These are phyloP conservation scores for Drosophila truncata DNA, from an alignment of 1,140 invertebrate genomes.

Conservation along the genomic window DNA sequence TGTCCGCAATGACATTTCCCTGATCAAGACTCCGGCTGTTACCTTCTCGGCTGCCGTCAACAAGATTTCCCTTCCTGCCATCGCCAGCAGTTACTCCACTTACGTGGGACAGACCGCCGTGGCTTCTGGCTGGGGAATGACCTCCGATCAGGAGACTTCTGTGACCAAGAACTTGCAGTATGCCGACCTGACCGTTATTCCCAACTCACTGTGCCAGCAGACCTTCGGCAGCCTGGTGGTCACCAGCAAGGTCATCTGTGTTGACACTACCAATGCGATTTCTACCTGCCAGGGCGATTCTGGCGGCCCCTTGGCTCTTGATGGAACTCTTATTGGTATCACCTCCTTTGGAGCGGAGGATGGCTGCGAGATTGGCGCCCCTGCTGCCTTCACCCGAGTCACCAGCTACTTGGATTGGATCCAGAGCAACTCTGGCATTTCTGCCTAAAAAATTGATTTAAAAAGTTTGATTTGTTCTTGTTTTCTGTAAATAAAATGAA, in stretches of 20 bases:
- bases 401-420: slow-evolving; percentile 87
- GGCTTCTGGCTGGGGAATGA: slow-evolving; percentile 51
- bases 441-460: slow-evolving; percentile 2
- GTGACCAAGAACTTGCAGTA: slow-evolving; percentile 29
- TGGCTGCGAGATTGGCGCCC: slow-evolving; percentile 55
- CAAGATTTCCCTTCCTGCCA: slow-evolving; percentile 34
- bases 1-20: slow-evolving; percentile 45
- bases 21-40: slow-evolving; percentile 39
- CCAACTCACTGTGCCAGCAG: slow-evolving; percentile 16
- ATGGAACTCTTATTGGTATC: slow-evolving; percentile 72
- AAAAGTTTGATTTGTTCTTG: background rate
- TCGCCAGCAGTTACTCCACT: slow-evolving; percentile 28
- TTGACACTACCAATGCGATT: slow-evolving; percentile 29
- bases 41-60: slow-evolving; percentile 25
- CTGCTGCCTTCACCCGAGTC: slow-evolving; percentile 86
- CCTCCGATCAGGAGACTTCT: slow-evolving; percentile 17
- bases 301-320: slow-evolving; percentile 49
- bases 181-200: slow-evolving; percentile 20
- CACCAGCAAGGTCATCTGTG: slow-evolving; percentile 36
- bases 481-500: background rate
- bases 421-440: slow-evolving; percentile 37
- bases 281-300: slow-evolving; percentile 51
- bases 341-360: slow-evolving; percentile 76
- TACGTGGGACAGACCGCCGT: slow-evolving; percentile 40
- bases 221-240: slow-evolving; percentile 23